Conservation (phyloP, 2,113 vertebrate genomes). For the Raja brachyura region DNA sequence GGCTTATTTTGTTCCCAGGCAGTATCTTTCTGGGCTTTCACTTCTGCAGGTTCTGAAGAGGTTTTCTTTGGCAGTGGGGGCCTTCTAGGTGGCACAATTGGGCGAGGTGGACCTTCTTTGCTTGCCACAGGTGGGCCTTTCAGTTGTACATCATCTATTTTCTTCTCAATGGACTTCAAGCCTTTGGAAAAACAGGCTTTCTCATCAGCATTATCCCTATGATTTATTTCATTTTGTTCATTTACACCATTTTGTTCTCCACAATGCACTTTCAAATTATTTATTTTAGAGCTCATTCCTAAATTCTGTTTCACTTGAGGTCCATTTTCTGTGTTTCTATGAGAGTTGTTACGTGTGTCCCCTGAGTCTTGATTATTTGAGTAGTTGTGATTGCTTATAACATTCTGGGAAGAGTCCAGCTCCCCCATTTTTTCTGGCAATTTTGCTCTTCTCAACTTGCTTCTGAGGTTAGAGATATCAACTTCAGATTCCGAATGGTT, state of each 20-base stretch:
- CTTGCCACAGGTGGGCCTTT: neutral
- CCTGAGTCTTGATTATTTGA: slow-evolving; percentile 45
- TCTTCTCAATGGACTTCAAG: slow-evolving; percentile 26
- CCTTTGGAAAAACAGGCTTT: neutral
- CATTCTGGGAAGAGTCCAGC: slow-evolving; percentile 49
- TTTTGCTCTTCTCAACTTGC: slow-evolving; percentile 84
- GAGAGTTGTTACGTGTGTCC: slow-evolving; percentile 49
- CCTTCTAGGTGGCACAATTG: slow-evolving; percentile 72
- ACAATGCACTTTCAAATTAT: neutral
- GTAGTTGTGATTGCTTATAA: slow-evolving; percentile 43
- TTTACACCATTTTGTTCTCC: slow-evolving; percentile 9
- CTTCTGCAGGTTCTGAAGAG: slow-evolving; percentile 52
- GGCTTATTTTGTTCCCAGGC: slow-evolving; percentile 60
- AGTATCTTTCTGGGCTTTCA: slow-evolving; percentile 56
- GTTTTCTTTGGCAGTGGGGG: slow-evolving; percentile 89
- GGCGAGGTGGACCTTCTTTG: slow-evolving; percentile 58
- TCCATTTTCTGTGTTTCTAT: slow-evolving; percentile 56
- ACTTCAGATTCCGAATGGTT: slow-evolving; percentile 67
- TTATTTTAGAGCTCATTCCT: slow-evolving; percentile 9
- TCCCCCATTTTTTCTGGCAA: slow-evolving; percentile 58
- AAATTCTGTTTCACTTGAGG: slow-evolving; percentile 31
- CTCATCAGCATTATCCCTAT: neutral
- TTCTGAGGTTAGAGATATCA: slow-evolving; percentile 85
- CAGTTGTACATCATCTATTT: neutral
- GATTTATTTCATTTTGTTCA: neutral